Conservation (phyloP, 2,113 vertebrate species). For the Turdus rufiventris region DNA sequence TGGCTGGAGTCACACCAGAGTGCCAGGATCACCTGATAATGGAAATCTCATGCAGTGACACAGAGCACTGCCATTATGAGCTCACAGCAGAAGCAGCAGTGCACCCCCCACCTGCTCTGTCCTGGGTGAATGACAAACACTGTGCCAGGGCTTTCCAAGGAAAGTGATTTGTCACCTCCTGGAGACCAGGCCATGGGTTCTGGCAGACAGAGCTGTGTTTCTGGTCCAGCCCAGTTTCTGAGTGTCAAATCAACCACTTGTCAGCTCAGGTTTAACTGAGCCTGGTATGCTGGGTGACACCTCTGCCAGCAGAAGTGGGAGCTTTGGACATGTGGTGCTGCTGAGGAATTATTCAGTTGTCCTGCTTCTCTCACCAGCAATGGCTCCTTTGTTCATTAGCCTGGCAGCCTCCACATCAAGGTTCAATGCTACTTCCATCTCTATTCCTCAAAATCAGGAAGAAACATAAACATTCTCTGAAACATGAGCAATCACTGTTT, state of each 20-base stretch:
- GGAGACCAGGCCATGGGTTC: background rate
- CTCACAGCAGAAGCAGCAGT: background rate
- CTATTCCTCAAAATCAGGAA: background rate
- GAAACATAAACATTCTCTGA: background rate
- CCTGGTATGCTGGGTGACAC: background rate
- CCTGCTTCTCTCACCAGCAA: background rate
- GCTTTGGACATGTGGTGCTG: background rate
- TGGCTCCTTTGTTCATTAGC: background rate
- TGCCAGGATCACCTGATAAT: background rate
- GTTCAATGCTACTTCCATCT: background rate
- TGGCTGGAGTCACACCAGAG: background rate
- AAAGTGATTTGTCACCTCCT: background rate
- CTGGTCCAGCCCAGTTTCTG: background rate
- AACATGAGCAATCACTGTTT: too few species aligned
- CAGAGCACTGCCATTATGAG: accelerated
- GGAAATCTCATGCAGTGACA: accelerated
- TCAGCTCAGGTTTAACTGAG: background rate
- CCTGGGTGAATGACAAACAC: background rate
- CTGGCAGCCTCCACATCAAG: background rate
- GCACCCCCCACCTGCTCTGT: background rate
- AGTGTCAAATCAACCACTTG: background rate
- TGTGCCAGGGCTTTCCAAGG: background rate
- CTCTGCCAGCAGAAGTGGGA: background rate
- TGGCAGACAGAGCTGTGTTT: background rate
- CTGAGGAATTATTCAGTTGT: background rate